These are phyloP conservation scores for Atta texana DNA, from an alignment of 1,140 invertebrate genomes.

Conservation along the genomic window DNA sequence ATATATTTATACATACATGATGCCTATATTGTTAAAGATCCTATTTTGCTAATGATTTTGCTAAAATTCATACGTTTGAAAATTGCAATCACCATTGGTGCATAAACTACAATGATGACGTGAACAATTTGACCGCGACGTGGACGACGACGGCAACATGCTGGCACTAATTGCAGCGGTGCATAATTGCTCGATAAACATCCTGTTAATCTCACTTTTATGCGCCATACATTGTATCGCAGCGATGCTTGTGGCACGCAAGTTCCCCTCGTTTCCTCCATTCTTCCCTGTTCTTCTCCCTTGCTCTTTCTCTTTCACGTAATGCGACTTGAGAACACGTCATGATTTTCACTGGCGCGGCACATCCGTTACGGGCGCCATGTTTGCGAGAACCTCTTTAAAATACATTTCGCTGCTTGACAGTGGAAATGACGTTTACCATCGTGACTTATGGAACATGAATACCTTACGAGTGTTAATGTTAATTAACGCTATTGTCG, in stretches of 20 bases:
- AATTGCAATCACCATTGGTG: slow-evolving; percentile 30
- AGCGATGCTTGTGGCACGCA: slow-evolving; percentile 63
- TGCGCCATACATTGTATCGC: slow-evolving; percentile 70
- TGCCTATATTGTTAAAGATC: background rate
- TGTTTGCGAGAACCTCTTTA: slow-evolving; percentile 35
- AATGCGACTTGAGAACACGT: slow-evolving; percentile 67
- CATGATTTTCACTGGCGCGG: slow-evolving; percentile 68
- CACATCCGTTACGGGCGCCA: slow-evolving; percentile 61
- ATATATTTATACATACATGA: too few relatives aligned
- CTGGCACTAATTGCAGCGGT: slow-evolving; percentile 78
- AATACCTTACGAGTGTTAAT: slow-evolving; percentile 13
- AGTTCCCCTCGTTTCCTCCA: slow-evolving; percentile 55
- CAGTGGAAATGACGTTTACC: slow-evolving; percentile 46
- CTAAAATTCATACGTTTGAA: background rate
- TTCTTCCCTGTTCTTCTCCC: slow-evolving; percentile 26
- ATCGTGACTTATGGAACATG: slow-evolving; percentile 48
- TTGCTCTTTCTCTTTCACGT: slow-evolving; percentile 37
- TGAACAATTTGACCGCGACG: slow-evolving; percentile 62
- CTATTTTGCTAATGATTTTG: background rate
- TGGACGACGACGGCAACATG: slow-evolving; percentile 66
- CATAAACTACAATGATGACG: slow-evolving; percentile 16
- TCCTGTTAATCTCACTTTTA: slow-evolving; percentile 84
- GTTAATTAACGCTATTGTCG: slow-evolving; percentile 46
- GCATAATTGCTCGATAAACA: slow-evolving; percentile 86
- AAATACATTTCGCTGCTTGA: slow-evolving; percentile 53